A percentile compares a stretch with the other conserved stretches of the same genome.
Conservation (phyloP, 1,140 invertebrate genomes). For the Rhysida immarginata region DNA sequence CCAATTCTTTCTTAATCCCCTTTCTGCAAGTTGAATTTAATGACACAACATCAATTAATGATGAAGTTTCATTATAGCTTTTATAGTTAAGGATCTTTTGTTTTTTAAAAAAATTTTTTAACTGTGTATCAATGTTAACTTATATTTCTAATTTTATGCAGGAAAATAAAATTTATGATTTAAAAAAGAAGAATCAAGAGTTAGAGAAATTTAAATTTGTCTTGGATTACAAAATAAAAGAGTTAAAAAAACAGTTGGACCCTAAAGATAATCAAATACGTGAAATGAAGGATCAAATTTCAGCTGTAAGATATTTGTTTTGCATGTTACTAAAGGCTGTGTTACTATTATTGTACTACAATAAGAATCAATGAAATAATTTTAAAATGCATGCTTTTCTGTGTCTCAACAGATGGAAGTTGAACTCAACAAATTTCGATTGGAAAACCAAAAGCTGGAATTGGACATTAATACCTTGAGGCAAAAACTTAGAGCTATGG, state of each 20-base stretch:
- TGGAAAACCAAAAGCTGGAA: conserved; percentile 45
- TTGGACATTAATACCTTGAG: conserved; percentile 52
- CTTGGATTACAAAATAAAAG: conserved; percentile 71
- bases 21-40: too few relatives aligned
- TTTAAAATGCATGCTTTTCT: too few relatives aligned
- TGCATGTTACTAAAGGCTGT: too few relatives aligned
- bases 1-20: too few relatives aligned
- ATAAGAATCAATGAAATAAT: too few relatives aligned
- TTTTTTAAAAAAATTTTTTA: too few relatives aligned
- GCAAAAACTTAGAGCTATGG: conserved; percentile 53
- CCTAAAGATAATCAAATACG: conserved; percentile 61
- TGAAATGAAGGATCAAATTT: conserved; percentile 59
- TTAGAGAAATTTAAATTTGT: conserved; percentile 82
- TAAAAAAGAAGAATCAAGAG: conserved; percentile 70
- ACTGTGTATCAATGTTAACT: too few relatives aligned
- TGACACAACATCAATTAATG: too few relatives aligned
- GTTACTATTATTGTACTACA: too few relatives aligned
- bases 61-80: too few relatives aligned
- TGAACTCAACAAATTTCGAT: conserved; percentile 52
- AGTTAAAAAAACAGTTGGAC: conserved; percentile 68
- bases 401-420: conserved; percentile 35
- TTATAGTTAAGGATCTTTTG: too few relatives aligned
- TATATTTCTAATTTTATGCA: too few relatives aligned
- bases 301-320: conserved; percentile 33
- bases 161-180: conserved; percentile 64